Conservation (phyloP, 2,797 vertebrate genomes). For the Siniperca undulata region DNA sequence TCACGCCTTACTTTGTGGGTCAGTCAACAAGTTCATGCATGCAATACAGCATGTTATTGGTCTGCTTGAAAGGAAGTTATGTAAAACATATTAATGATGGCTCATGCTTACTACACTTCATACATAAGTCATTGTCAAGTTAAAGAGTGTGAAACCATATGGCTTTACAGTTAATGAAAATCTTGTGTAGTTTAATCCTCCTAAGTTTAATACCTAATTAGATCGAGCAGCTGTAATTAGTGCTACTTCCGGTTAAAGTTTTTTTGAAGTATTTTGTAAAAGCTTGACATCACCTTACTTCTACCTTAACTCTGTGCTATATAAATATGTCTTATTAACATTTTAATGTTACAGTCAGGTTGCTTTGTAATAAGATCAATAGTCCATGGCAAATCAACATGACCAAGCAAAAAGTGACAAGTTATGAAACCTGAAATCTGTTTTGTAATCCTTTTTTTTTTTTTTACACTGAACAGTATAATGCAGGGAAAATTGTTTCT, state of each 20-base stretch:
- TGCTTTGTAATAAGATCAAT: neutral
- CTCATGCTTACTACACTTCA: neutral
- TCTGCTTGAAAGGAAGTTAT: neutral
- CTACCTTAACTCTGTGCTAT: no score
- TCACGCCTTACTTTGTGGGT: neutral
- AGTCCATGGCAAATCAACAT: neutral
- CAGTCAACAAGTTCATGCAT: neutral
- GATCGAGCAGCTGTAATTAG: neutral
- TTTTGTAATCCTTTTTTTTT: neutral
- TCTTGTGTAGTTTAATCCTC: neutral
- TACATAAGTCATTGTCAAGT: neutral
- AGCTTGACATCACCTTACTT: neutral
- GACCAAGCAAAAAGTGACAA: neutral
- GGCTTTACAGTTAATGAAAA: neutral
- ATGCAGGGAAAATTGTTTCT: neutral
- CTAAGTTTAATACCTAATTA: no score
- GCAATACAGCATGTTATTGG: neutral
- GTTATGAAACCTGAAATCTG: conserved; percentile 5
- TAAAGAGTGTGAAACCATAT: neutral
- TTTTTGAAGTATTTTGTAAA: neutral
- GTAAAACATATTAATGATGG: neutral
- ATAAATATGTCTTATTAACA: neutral
- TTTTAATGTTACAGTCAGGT: neutral
- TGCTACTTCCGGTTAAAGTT: no score
- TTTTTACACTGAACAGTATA: neutral